A percentile compares a stretch with the other conserved stretches of the same genome.
Evolutionary conservation across 2,113 vertebrate genomes (phyloP).

Genomic region (Laticauda colubrina): DNA sequence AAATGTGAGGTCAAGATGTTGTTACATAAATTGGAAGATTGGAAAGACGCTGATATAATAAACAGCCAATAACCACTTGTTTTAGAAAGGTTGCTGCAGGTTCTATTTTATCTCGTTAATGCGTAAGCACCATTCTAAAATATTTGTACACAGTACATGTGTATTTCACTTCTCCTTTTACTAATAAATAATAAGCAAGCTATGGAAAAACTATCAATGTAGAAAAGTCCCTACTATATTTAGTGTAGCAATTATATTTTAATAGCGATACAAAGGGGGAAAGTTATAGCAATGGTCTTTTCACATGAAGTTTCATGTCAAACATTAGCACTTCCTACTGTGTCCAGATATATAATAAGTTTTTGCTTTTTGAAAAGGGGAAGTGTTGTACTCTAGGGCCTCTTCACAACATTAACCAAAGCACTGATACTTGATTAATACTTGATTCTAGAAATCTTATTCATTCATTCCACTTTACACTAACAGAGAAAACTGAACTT

Average conservation of each 20-base stretch:
- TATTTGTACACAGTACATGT: background rate
- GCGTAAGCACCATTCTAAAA: background rate
- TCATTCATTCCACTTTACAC: background rate
- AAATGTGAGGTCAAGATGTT: background rate
- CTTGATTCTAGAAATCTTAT: background rate
- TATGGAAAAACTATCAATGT: background rate
- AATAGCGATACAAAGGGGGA: background rate
- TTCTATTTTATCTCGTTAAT: background rate
- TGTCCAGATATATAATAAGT: conserved; percentile 17
- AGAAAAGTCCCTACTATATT: background rate
- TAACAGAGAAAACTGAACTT: background rate
- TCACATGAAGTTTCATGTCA: background rate
- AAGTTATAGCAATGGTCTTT: background rate
- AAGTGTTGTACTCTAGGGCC: background rate
- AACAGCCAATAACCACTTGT: background rate
- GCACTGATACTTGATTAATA: background rate
- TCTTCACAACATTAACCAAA: background rate
- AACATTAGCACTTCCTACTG: conserved; percentile 7
- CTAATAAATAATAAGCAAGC: background rate
- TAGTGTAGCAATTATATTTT: background rate
- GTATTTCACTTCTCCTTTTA: background rate
- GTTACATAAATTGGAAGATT: background rate
- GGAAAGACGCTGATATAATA: background rate
- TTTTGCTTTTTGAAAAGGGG: background rate
- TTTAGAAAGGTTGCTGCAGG: background rate